phyloP scores from a whole-genome alignment of 2,888 invertebrate genomes.

The Caenorhabditis sinica region DNA sequence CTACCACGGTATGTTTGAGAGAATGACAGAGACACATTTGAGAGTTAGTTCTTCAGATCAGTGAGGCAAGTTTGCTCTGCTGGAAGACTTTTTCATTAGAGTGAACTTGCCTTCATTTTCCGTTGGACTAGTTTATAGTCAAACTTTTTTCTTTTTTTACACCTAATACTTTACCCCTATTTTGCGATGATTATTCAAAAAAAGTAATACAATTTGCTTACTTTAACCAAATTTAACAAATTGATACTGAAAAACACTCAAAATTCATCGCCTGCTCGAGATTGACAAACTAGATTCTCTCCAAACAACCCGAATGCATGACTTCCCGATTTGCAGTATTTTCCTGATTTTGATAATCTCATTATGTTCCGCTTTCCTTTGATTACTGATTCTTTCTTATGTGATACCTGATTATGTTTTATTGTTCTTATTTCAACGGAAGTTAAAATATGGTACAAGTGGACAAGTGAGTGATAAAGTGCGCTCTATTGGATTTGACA shows the following conservation, averaged over 20 bases:
- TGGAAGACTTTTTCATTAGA: not conserved
- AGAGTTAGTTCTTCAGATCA: not conserved
- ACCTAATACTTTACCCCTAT: constrained; percentile 4
- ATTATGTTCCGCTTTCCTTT: constrained; percentile 4
- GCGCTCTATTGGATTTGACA: not conserved
- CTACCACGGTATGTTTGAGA: constrained; percentile 57
- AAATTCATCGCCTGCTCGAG: constrained; percentile 10
- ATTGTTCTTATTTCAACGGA: not conserved
- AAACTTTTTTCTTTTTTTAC: constrained; percentile 8
- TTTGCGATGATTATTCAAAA: not conserved
- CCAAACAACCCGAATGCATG: constrained; percentile 43
- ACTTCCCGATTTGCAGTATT: constrained; percentile 24
- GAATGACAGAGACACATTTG: constrained; percentile 2
- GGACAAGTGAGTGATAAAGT: not conserved
- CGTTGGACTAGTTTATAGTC: not conserved
- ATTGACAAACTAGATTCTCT: constrained; percentile 39
- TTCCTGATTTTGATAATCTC: not conserved
- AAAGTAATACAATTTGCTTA: constrained; percentile 6
- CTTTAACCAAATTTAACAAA: not conserved
- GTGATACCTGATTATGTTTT: constrained; percentile 22
- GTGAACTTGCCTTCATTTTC: not conserved
- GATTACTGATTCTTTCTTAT: constrained; percentile 5
- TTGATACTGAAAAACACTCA: not conserved
- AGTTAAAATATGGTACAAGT: not conserved
- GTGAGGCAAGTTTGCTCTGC: not conserved